These are phyloP conservation scores for Falco punctatus DNA, from an alignment of 2,113 vertebrate species.

Conservation along the genomic window DNA sequence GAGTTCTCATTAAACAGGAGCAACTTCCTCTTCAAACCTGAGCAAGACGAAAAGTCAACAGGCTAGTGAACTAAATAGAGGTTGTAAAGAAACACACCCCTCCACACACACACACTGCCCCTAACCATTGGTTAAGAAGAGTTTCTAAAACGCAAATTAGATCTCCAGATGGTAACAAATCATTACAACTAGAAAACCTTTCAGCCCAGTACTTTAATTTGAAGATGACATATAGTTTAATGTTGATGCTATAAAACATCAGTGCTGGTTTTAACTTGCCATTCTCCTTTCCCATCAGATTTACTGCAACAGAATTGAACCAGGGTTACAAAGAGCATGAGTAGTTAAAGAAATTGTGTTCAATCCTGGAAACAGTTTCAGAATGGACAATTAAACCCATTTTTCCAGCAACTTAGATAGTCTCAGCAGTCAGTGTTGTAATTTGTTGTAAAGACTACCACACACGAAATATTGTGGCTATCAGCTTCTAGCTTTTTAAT, in stretches of 20 bases:
- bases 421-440: conserved; percentile 33
- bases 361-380: conserved; percentile 61
- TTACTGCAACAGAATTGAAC: conserved; percentile 57
- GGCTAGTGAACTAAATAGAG: not conserved
- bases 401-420: conserved; percentile 41
- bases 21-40: not conserved
- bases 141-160: conserved; percentile 41
- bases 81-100: not conserved
- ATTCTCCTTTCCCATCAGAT: conserved; percentile 46
- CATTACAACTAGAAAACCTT: not conserved
- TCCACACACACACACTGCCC: not conserved
- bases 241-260: conserved; percentile 46
- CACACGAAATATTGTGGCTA: conserved; percentile 40
- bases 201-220: conserved; percentile 54
- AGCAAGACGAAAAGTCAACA: not conserved
- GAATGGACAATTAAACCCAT: conserved; percentile 67
- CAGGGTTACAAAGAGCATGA: conserved; percentile 60
- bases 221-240: conserved; percentile 57
- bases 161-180: conserved; percentile 30
- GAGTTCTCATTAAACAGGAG: not conserved
- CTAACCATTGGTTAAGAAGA: not conserved
- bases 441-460: conserved; percentile 47
- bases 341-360: conserved; percentile 70
- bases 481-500: conserved; percentile 45
- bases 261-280: conserved; percentile 21